Evolutionary conservation across 2,888 invertebrate species (phyloP), one percentile per base, ranked within the genome.

Genomic region (Scaptomyza polygonia): DNA sequence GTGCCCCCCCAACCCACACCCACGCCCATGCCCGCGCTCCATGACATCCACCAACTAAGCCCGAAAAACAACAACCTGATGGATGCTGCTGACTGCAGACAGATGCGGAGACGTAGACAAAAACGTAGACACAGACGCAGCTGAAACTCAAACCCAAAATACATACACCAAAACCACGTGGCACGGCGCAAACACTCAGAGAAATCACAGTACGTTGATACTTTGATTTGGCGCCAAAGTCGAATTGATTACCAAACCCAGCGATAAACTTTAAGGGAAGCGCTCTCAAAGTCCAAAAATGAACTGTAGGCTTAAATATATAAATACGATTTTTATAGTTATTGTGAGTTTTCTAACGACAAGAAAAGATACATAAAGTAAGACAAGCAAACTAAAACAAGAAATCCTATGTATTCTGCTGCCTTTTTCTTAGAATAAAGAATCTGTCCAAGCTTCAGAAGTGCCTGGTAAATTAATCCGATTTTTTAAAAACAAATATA

Each of bases 31-130:
- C 18, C 12, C 29, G 9, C 16, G 14, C 16, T 42, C 32, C 16
- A 9, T 16, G 16, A 4, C 29, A 25, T 4, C 44, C 6, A 32
- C 40, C 36, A 11, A 36, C 32, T 8, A 16, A 47, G 30, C 40
- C 30, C 18, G 32, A 65, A 57, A 57, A 43, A 32, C 30, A 18
- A 63, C 79, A 72, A 76, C 71, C 76, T 73, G 71, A 67, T 72
- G 71, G 82, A 72, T 76, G 79, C 77, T 76, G 79, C 77, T 78
- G 79, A 27, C 69, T 65, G 74, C 75, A 57, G 65, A 72, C 42
- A 32, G 32, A 32, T 32, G 48, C 48, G 49, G 14, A 49, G 49
- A 14, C 7, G 34, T 45, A 52, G 59, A 56, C 56, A 27, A 0
- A 36, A 36, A 36, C 36, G 36, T 14, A 36, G 14, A 44, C 5